Base-by-base conservation (phyloP, 2,888 invertebrate species). In the Oeneis ivallda region DNA sequence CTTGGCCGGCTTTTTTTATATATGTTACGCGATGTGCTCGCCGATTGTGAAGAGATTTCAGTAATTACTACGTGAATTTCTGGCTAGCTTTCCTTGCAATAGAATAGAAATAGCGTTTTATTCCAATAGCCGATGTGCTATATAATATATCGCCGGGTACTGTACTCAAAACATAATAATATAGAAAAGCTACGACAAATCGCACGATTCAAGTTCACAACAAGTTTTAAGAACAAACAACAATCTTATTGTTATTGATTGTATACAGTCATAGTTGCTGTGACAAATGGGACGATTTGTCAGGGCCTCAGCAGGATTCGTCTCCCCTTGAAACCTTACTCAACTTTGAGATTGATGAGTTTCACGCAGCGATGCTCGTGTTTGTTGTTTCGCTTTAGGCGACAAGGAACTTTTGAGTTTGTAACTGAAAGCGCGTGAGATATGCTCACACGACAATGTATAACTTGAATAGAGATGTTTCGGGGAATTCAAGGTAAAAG, bases 311-410 rank as follows among this genome's bases (percentile, higher is more conserved):
- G 57, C 53, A 67, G 60, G 58, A 64, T 69, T 56, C 65, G 67
- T 64, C 64, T 58, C 65, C 47, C 61, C 37, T 43, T 43, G 54
- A 61, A 67, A 47, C 65, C 69, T 57, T 65, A 67, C 67, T 60
- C 61, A 77, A 79, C 77, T 71, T 71, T 15, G 74, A 82, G 84
- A 85, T 85, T 85, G 85, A 86, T 85, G 84, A 81, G 80, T 80
- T 82, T 79, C 73, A 74, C 73, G 74, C 71, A 78, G 73, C 76
- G 81, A 79, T 79, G 71, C 67, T 72, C 69, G 69, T 73, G 72
- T 73, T 74, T 62, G 70, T 68, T 70, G 70, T 70, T 72, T 66
- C 70, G 70, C 69, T 73, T 71, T 63, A 69, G 67, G 68, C 70
- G 73, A 71, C 77, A 75, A 74, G 71, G 74, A 70, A 82, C 79